phyloP scores from a whole-genome alignment of 2,888 invertebrate genomes.

The Lycaena phlaeas region DNA sequence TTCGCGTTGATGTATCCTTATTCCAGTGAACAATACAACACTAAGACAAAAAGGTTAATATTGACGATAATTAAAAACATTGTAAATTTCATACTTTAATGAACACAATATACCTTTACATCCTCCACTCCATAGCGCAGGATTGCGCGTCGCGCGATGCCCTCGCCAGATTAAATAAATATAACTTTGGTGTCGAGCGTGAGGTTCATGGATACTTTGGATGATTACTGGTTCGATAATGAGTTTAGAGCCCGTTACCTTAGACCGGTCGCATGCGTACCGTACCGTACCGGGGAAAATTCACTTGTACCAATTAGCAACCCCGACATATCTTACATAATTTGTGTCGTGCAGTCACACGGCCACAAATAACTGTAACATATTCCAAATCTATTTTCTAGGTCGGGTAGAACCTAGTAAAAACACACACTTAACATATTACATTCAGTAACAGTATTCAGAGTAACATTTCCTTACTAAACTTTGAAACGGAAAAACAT shows the following conservation, averaged over 20 bases:
- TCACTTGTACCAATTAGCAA: slow-evolving; percentile 51
- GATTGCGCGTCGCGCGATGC: slow-evolving; percentile 22
- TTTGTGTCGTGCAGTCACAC: slow-evolving; percentile 32
- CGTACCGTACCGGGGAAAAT: slow-evolving; percentile 29
- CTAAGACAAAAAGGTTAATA: no score
- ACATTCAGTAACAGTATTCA: no score
- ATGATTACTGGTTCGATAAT: slow-evolving; percentile 52
- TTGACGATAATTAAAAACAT: no score
- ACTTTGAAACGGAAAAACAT: no score
- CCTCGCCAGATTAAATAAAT: slow-evolving; percentile 30
- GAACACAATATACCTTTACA: no score
- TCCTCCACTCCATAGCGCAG: slow-evolving; percentile 5
- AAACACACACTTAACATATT: no score
- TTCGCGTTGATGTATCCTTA: no score
- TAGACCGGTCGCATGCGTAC: slow-evolving; percentile 40
- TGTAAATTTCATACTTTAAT: no score
- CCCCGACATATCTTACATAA: slow-evolving; percentile 43
- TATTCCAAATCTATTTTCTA: no score
- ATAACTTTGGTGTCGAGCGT: slow-evolving; percentile 24
- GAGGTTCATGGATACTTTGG: slow-evolving; percentile 31
- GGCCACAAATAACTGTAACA: slow-evolving; percentile 14
- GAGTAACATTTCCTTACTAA: no score
- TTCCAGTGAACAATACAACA: no score
- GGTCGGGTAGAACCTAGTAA: no score
- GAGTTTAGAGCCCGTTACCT: slow-evolving; percentile 51